Base-by-base conservation (phyloP, 1,140 invertebrate genomes). In the Drosophila arizonae region DNA sequence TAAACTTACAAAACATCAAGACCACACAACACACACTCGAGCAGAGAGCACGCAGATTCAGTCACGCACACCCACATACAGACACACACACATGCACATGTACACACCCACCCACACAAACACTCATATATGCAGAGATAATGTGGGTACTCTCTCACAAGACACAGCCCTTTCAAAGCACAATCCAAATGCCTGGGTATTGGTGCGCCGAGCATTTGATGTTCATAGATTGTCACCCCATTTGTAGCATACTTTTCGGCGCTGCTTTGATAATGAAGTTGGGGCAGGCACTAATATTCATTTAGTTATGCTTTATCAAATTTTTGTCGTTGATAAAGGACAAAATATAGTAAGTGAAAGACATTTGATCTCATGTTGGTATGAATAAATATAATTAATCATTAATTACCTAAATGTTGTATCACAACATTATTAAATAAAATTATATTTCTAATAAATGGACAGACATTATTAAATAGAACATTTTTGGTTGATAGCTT, bases 1-100 rank as follows among this genome's bases (percentile, higher is more conserved):
- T 86, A 86, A 87, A 87, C 78, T 81, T 86, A 87, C 81, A 86
- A 84, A 87, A 77, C 81, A 76, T 76, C 82, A 87, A 76, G 78
- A 87, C 74, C 82, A 56, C 78, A 79, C 68, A 69, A 41, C 66
- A 74, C 45, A 51, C 46, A 46, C 50, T 15, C 10, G 11, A 11
- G 21, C 48, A 50, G 48, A 28, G 21, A 50, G 21, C 15, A 30
- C 21, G 58, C 36, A 58, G 45, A 46, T 33, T 46, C 52, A 39
- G 10, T 54, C 72, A 39, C 58, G 43, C 21, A 39, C 60, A 50
- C 65, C 36, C 43, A 61, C 39, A 46, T 0, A 1, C 43, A 46
- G 2, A 17, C 6, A 57, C 56, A 66, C 66, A 67, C 75, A 75
- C 78, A 39, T 39, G 11, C 10, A 64, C 78, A 39, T 13, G 36